Percentiles rank a stretch among this genome's conserved stretches.
These are phyloP conservation scores for Aplochiton taeniatus DNA, from an alignment of 2,797 vertebrate genomes.

Conservation along the genomic window DNA sequence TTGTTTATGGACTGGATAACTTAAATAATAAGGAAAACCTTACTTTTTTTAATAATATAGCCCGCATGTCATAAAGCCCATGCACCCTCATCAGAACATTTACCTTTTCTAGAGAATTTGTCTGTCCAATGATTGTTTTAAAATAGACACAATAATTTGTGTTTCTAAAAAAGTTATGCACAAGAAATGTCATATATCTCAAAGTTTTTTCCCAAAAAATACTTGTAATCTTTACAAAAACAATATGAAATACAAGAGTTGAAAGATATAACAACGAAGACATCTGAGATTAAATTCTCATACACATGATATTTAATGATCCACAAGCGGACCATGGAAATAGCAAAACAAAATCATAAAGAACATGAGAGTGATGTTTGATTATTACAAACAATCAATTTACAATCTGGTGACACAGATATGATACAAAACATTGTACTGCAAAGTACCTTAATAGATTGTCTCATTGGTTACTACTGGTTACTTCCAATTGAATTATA, in stretches of 20 bases:
- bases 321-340: conserved; percentile 29
- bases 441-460: no score
- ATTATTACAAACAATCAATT: conserved; percentile 26
- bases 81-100: no score
- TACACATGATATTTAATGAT: conserved; percentile 37
- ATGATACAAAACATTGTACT: neutral
- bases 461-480: no score
- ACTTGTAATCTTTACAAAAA: conserved; percentile 30
- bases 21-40: no score
- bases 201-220: conserved; percentile 50
- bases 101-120: no score
- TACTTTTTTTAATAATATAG: no score
- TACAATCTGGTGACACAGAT: neutral
- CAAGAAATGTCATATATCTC: conserved; percentile 3
- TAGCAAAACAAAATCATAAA: conserved; percentile 30
- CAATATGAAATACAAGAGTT: conserved; percentile 35
- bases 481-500: neutral
- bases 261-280: conserved; percentile 19
- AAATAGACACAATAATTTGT: neutral
- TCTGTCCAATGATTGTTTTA: no score
- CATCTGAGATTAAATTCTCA: conserved; percentile 44
- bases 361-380: conserved; percentile 18
- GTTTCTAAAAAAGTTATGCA: neutral
- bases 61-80: no score
- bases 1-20: no score